Evolutionary conservation across 2,888 invertebrate species (phyloP), one percentile per base, ranked within the genome.

Genomic region (Pogonocherus hispidulus): DNA sequence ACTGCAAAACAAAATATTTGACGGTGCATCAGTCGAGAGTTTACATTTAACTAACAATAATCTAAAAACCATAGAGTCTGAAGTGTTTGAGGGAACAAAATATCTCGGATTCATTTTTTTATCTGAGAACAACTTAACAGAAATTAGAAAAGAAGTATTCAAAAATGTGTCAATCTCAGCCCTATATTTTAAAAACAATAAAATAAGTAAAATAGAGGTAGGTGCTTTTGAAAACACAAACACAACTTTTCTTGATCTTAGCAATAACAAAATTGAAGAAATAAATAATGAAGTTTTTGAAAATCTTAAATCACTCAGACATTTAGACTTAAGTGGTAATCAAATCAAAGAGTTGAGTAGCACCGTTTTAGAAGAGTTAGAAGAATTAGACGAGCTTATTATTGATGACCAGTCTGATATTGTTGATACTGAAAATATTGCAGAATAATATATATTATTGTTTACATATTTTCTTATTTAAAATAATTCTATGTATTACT

Each of bases 261-360:
- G 49, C 9, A 20, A 49, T 3, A 49, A 49, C 9, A 8, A 11
- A 3, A 20, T 49, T n/a, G 22, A 49, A n/a, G n/a, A 49, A n/a
- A 49, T 49, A 18, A 22, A 52, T 3, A 2, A 27, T 3, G 6
- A 27, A 52, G 51, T 52, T 52, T 52, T 52, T 16, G 16, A 22
- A 49, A 22, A 2, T 6, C 49, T 49, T 11, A n/a, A 11, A 22
- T 9, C 8, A 1, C 11, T 49, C 3, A 22, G n/a, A 19, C 23
- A 52, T 11, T 22, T 52, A 16, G n/a, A 52, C 6, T 52, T 52
- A 27, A 22, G 2, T 23, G 51, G 27, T 27, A 52, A 52, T 16
- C 8, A 9, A 27, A 27, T 27, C 8, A 27, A n/a, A 27, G 51
- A 52, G 1, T 6, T 52, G 16, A 27, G 27, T 6, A 16, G 27